A percentile compares a stretch with the other conserved stretches of the same genome.
phyloP scores from a whole-genome alignment of 2,113 vertebrate species.

The Etia nguti region DNA sequence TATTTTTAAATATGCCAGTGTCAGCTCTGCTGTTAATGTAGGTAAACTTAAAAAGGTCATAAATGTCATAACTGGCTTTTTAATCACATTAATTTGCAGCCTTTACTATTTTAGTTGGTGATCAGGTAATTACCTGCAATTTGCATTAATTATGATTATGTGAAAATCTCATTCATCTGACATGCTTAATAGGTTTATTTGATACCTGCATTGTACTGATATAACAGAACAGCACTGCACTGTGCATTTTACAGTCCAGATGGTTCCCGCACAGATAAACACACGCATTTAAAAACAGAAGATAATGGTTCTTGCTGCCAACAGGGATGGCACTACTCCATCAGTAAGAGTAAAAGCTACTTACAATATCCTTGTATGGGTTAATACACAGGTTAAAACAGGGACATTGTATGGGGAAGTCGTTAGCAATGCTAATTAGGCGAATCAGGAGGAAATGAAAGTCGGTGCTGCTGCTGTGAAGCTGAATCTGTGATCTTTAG shows the following conservation, averaged over 20 bases:
- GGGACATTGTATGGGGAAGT: constrained; percentile 12
- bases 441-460: constrained; percentile 40
- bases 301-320: background rate
- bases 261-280: background rate
- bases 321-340: background rate
- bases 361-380: background rate
- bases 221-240: background rate
- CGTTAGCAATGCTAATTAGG: constrained; percentile 54
- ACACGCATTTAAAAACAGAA: background rate
- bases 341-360: background rate
- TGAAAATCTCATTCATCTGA: background rate
- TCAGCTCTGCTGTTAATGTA: background rate
- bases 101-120: background rate
- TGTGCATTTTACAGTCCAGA: background rate
- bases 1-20: background rate
- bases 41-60: background rate
- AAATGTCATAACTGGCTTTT: background rate
- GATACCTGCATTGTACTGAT: background rate
- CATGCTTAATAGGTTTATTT: background rate
- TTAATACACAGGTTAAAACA: constrained; percentile 15
- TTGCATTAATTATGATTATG: background rate
- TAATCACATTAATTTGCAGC: background rate
- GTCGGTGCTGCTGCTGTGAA: constrained; percentile 3
- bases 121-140: background rate
- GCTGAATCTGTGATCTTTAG: constrained; percentile 56